Base-by-base conservation (phyloP, 2,888 invertebrate genomes). In the Leptinotarsa juncta region DNA sequence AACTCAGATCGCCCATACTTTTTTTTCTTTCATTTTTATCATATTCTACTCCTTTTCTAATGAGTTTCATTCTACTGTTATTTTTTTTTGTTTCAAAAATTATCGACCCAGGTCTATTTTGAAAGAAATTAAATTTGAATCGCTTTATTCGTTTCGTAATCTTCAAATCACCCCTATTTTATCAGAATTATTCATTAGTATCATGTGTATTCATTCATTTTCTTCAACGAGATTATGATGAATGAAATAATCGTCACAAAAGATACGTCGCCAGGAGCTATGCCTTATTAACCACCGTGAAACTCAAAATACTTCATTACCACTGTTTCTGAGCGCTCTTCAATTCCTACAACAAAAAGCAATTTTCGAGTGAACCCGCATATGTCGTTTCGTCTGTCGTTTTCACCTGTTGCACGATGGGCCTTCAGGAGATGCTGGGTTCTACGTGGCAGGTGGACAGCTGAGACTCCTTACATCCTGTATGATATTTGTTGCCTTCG, bases 371-470 rank as follows among this genome's bases (percentile, higher is more conserved):
- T 62, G 62, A 51, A 26, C 73, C 73, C 70, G 73, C 73, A 73
- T 73, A 73, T 70, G 73, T 70, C 70, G 65, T 20, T 14, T 48
- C 68, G 50, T 67, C 66, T 70, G 65, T 53, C 70, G 53, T 55
- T 50, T 57, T 72, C 65, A 70, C 66, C 55, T 55, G 65, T 65
- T 53, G 67, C 62, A 20, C 62, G 65, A 18, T 50, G 65, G 48
- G 23, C 70, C 70, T 73, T 66, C 53, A 66, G 70, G 70, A 70
- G 69, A 73, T 73, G 73, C 69, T 73, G 73, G 49, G 60, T 51
- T 57, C 16, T 51, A 68, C 50, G 53, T 23, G 62, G 57, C 68
- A 68, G 73, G 60, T 67, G 67, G 66, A 65, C 65, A 71, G 71
- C 51, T 51, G 65, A 65, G 65, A 32, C 62, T 32, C 62, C 16